A percentile compares a stretch with the other conserved stretches of the same genome.
Conservation (phyloP, 2,888 invertebrate species). For the Cactoblastis cactorum region DNA sequence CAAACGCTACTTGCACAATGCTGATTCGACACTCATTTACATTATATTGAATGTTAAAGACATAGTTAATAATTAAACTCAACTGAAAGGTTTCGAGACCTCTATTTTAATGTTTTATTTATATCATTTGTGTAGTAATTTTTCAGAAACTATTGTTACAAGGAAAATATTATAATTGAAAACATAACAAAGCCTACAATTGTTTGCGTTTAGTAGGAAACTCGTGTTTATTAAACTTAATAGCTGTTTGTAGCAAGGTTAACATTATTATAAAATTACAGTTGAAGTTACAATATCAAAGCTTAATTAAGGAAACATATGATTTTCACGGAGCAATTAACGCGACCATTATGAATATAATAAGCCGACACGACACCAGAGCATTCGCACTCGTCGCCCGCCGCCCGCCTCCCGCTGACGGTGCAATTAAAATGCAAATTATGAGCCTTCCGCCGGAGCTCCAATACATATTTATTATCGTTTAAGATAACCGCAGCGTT, state of each 20-base stretch:
- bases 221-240: neutral
- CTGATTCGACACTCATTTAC: too few relatives aligned
- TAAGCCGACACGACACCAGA: conserved; percentile 4
- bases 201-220: neutral
- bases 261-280: neutral
- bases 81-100: too few relatives aligned
- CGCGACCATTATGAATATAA: neutral
- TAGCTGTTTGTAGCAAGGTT: neutral
- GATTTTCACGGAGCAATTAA: conserved; percentile 1
- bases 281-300: neutral
- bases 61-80: too few relatives aligned
- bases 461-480: conserved; percentile 7
- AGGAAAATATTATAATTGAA: too few relatives aligned
- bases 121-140: too few relatives aligned
- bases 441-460: conserved; percentile 3
- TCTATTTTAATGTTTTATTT: too few relatives aligned
- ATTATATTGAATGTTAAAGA: too few relatives aligned
- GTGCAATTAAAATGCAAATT: conserved; percentile 10
- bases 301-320: conserved; percentile 3
- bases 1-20: too few relatives aligned
- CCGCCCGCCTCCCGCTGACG: neutral
- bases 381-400: neutral
- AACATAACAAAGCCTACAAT: too few relatives aligned
- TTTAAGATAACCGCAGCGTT: neutral
- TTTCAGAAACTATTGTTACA: too few relatives aligned